Percentiles rank a stretch among this genome's conserved stretches.
phyloP scores from a whole-genome alignment of 1,140 invertebrate species.

The Pinna nobilis region DNA sequence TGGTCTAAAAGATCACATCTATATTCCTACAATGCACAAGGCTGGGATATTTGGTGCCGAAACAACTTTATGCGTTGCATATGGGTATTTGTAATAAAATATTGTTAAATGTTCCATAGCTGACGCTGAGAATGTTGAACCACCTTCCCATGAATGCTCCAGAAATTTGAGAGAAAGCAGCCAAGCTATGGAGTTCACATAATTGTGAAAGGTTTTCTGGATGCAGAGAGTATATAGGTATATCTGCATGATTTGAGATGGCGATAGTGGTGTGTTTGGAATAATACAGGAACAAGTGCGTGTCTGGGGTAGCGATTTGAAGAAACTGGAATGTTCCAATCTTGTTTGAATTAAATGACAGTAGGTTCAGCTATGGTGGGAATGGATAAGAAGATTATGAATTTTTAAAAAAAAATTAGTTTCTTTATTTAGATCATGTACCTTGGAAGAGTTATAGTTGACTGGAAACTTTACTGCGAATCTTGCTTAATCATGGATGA shows the following conservation, averaged over 20 bases:
- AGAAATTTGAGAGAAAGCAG: slow-evolving; percentile 63
- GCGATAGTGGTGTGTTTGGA: slow-evolving; percentile 56
- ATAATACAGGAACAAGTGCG: slow-evolving; percentile 54
- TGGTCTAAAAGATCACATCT: slow-evolving; percentile 18
- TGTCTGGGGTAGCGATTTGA: slow-evolving; percentile 57
- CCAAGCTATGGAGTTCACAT: slow-evolving; percentile 73
- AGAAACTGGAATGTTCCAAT: slow-evolving; percentile 29
- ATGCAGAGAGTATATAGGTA: slow-evolving; percentile 69
- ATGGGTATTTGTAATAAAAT: slow-evolving; percentile 20
- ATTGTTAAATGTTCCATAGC: slow-evolving; percentile 54
- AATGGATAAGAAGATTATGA: not conserved
- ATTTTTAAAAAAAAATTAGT: slow-evolving; percentile 2
- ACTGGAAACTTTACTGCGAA: slow-evolving; percentile 34
- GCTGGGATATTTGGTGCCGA: slow-evolving; percentile 36
- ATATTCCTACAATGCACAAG: not conserved
- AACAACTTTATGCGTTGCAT: slow-evolving; percentile 17
- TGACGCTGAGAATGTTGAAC: not conserved
- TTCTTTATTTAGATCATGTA: slow-evolving; percentile 10
- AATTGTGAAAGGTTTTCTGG: slow-evolving; percentile 72
- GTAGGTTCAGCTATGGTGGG: not conserved
- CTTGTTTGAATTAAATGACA: slow-evolving; percentile 34
- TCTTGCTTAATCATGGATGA: slow-evolving; percentile 34
- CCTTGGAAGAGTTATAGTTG: slow-evolving; percentile 3
- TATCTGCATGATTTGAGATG: slow-evolving; percentile 70
- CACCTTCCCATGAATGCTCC: slow-evolving; percentile 28